phyloP scores from a whole-genome alignment of 1,140 invertebrate species.

The Diorhabda carinulata region DNA sequence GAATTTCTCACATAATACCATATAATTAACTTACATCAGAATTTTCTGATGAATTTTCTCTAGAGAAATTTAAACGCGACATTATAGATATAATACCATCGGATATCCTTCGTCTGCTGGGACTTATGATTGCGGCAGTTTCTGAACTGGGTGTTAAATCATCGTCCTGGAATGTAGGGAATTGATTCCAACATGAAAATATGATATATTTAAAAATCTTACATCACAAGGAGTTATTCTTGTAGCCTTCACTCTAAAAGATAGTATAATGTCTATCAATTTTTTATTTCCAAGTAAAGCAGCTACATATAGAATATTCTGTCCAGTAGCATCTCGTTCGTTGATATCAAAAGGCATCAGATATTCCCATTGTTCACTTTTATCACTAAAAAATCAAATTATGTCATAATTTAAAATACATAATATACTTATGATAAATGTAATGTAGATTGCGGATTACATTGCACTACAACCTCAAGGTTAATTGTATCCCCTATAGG shows the following conservation, averaged over 20 bases:
- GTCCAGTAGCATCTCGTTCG: conserved; percentile 81
- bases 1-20: not conserved
- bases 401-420: not conserved
- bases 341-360: conserved; percentile 87
- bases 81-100: conserved; percentile 84
- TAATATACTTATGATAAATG: too few relatives aligned
- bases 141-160: conserved; percentile 46
- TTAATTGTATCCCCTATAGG: too few relatives aligned
- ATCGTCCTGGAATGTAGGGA: conserved; percentile 37
- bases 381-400: conserved; percentile 55
- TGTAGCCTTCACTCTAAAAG: conserved; percentile 65
- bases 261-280: conserved; percentile 74
- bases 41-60: conserved; percentile 47
- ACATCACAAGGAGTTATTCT: conserved; percentile 47
- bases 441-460: too few relatives aligned
- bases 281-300: conserved; percentile 78
- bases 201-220: conserved; percentile 15
- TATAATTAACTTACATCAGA: conserved; percentile 12
- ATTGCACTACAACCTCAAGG: too few relatives aligned
- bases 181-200: not conserved
- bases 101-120: conserved; percentile 72
- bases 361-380: conserved; percentile 74
- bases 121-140: conserved; percentile 49
- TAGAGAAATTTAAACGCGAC: conserved; percentile 67
- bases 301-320: conserved; percentile 85